These are phyloP conservation scores for Ciconia maguari DNA, from an alignment of 2,113 vertebrate species.

Conservation along the genomic window DNA sequence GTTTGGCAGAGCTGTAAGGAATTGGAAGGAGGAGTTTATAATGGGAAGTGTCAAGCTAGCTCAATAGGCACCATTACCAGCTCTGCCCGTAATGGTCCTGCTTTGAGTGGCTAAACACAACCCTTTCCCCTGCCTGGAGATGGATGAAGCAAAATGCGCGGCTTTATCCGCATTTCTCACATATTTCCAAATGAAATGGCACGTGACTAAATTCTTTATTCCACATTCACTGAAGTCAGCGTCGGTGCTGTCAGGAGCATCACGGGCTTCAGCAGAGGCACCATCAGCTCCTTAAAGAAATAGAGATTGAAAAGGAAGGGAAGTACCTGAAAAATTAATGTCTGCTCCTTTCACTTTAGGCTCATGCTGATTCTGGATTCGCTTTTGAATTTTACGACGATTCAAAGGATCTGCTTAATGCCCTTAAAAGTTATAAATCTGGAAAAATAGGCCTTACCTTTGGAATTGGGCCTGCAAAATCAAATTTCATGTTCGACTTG, in stretches of 20 bases:
- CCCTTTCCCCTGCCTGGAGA: background rate
- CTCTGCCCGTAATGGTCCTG: background rate
- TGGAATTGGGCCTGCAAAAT: background rate
- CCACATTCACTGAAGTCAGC: background rate
- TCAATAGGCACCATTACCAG: background rate
- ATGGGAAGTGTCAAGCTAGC: background rate
- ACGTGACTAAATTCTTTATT: background rate
- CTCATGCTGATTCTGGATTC: conserved; percentile 81
- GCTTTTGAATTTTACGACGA: conserved; percentile 77
- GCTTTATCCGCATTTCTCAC: background rate
- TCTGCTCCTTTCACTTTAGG: conserved; percentile 70
- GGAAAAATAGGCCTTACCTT: background rate
- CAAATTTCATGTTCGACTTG: rapidly evolving
- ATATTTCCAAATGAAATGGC: background rate
- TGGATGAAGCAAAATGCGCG: background rate
- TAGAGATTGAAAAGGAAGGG: background rate
- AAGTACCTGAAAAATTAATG: background rate
- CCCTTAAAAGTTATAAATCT: conserved; percentile 51
- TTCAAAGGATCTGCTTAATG: conserved; percentile 70
- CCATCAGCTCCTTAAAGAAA: background rate
- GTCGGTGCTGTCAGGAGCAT: background rate
- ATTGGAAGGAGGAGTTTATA: background rate
- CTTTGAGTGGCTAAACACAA: background rate
- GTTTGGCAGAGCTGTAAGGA: background rate
- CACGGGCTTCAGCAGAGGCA: background rate